Base-by-base conservation (phyloP, 2,113 vertebrate species). In the Melanotaenia duboulayi region DNA sequence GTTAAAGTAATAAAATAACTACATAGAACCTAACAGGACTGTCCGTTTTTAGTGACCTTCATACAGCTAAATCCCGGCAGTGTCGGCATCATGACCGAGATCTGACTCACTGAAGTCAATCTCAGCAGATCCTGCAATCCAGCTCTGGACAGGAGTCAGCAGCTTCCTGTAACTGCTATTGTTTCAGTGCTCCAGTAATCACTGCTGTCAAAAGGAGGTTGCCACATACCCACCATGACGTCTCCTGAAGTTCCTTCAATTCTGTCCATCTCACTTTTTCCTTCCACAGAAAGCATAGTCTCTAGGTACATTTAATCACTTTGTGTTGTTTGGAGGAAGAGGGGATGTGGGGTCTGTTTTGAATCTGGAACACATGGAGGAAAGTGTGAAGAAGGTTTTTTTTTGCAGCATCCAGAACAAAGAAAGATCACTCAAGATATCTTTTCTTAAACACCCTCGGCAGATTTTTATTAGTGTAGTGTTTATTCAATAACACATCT, bases 161-260 rank as follows among this genome's bases (percentile, higher is more conserved):
- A 75, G 75, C 85, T 87, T 88, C 86, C 83, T 90, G 83, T 80
- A 85, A 88, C 72, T 65, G 70, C 85, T 71, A 82, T 75, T 82
- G 89, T 86, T 85, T 86, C 70, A 83, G 73, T 67, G 71, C 76
- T 64, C 44, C 46, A 59, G 81, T 76, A 90, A 83, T 84, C 81
- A 78, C 71, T 7, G 49, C 87, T 85, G 82, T 90, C 84, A 76
- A 74, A 74, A 2, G 32, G 52, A 57, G 81, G 77, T 85, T 76
- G 75, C 66, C 25, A 25, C 83, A 80, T 74, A 86, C 66, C 68
- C 70, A 19, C 78, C 75, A 82, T 84, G 84, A 75, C 82, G 17
- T 37, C 66, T 78, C 87, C 63, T 59, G 73, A 88, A 71, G 57
- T 75, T 83, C 65, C 84, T 55, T 87, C 81, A 80, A 80, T 24